Conservation (phyloP, 2,888 invertebrate genomes). For the Pocota personata region DNA sequence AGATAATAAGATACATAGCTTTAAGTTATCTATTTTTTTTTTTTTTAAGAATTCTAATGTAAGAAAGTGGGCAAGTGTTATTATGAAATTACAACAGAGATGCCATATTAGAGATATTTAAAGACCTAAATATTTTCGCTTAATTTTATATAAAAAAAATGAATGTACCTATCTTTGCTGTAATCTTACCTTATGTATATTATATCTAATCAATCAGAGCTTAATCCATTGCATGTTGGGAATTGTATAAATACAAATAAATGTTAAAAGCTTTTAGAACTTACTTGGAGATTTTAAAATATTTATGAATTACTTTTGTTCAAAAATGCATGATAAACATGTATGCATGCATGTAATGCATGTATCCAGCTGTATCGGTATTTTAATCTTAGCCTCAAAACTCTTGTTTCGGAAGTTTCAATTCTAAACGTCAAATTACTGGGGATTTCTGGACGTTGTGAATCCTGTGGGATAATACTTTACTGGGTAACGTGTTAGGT, state of each 20-base stretch:
- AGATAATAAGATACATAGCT: neutral
- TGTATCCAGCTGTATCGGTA: too few species aligned
- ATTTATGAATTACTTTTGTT: neutral
- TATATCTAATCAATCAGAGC: slow-evolving; percentile 23
- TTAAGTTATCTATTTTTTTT: neutral
- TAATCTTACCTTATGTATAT: slow-evolving; percentile 8
- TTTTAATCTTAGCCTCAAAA: too few species aligned
- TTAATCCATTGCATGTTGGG: slow-evolving; percentile 38
- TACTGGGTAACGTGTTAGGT: too few species aligned
- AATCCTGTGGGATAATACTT: too few species aligned
- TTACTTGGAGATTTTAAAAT: neutral
- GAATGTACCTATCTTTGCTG: slow-evolving; percentile 30
- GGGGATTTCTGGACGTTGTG: too few species aligned
- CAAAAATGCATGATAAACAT: neutral
- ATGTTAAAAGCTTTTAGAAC: neutral
- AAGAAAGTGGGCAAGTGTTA: slow-evolving; percentile 10
- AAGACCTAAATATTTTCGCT: slow-evolving; percentile 16
- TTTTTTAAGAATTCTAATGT: slow-evolving; percentile 8
- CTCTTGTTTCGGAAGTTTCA: too few species aligned
- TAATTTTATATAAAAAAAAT: slow-evolving; percentile 27
- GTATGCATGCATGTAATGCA: too few species aligned
- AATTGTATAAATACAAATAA: neutral
- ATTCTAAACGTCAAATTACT: too few species aligned
- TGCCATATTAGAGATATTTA: slow-evolving; percentile 25
- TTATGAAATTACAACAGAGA: slow-evolving; percentile 3